Conservation (phyloP, 2,888 invertebrate genomes). For the Masnerella sp. region DNA sequence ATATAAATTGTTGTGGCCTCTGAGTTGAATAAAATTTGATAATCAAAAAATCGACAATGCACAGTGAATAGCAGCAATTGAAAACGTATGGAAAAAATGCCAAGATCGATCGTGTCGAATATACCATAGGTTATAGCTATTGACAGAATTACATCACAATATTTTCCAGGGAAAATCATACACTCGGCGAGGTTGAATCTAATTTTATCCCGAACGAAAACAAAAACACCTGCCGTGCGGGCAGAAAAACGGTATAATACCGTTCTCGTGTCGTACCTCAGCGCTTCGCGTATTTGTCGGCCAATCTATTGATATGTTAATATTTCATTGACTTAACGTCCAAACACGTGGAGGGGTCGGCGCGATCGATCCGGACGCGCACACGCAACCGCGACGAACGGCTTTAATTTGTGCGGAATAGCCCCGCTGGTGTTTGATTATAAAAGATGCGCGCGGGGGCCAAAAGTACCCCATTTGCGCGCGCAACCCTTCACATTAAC, state of each 20-base stretch:
- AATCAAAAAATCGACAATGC: no score
- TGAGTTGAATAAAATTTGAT: no score
- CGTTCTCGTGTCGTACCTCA: conserved; percentile 4
- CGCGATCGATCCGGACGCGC: conserved; percentile 8
- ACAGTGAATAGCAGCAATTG: no score
- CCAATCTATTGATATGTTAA: conserved; percentile 36
- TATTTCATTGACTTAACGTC: conserved; percentile 21
- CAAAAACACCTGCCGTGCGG: background rate
- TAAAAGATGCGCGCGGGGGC: conserved; percentile 35
- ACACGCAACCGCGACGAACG: background rate
- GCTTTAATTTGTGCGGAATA: conserved; percentile 31
- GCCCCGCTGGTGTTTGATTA: conserved; percentile 37
- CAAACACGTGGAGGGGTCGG: conserved; percentile 7
- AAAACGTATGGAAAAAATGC: no score
- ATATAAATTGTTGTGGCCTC: no score
- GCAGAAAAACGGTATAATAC: background rate
- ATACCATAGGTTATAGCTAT: no score
- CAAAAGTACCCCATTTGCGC: conserved; percentile 35
- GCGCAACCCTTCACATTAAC: conserved; percentile 44
- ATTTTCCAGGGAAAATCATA: no score
- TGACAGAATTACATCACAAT: no score
- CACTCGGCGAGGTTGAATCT: no score
- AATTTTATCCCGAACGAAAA: background rate
- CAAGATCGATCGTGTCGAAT: no score
- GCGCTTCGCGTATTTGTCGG: conserved; percentile 20